phyloP scores from a whole-genome alignment of 2,888 invertebrate species.

The Orchesellides sinensis region DNA sequence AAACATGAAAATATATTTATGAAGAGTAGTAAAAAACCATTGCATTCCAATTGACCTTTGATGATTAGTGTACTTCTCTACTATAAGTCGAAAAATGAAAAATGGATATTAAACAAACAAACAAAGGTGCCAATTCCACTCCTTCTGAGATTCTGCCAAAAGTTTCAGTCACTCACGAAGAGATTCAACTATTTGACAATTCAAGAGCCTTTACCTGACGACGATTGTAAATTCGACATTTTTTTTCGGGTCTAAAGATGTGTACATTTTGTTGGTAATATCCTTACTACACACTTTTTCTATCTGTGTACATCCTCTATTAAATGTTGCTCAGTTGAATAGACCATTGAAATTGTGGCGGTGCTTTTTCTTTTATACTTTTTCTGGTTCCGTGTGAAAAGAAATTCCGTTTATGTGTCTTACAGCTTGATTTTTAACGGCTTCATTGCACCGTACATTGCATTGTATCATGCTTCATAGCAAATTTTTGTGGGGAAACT shows the following conservation, averaged over 20 bases:
- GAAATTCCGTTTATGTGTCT: neutral
- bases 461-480: no score
- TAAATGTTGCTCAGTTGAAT: no score
- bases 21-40: no score
- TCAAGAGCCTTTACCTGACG: constrained; percentile 40
- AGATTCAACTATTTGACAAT: constrained; percentile 7
- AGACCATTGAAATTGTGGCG: no score
- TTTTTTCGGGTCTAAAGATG: no score
- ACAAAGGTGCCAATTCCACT: neutral
- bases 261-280: neutral
- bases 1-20: neutral
- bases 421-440: neutral
- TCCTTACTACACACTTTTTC: no score
- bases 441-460: neutral
- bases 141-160: constrained; percentile 36
- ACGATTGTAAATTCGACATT: no score
- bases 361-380: neutral
- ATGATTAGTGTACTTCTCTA: neutral
- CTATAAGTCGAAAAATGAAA: constrained; percentile 14
- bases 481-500: no score
- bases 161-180: neutral
- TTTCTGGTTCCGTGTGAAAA: neutral
- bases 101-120: constrained; percentile 36
- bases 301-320: no score
- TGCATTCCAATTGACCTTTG: neutral